Base-by-base conservation (phyloP, 2,113 vertebrate species). In the Chloropsis hardwickii region DNA sequence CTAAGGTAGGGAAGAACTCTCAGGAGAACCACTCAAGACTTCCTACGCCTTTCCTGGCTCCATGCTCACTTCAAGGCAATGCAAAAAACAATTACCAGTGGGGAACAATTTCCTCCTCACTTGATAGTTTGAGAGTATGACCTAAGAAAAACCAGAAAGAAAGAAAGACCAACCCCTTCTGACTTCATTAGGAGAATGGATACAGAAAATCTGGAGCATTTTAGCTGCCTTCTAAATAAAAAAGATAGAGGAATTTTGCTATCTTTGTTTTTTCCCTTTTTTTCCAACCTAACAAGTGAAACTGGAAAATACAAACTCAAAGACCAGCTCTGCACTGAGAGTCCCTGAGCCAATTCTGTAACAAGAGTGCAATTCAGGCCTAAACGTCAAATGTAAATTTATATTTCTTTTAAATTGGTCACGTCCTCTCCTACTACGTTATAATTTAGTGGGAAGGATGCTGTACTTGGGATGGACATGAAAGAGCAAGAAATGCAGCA, bases 381-480 rank as follows among this genome's bases (percentile, higher is more conserved):
- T 84, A 93, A 86, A 92, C 27, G 11, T 67, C 90, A 81, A 57
- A 82, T 47, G 35, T 65, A 92, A 89, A 72, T 73, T 80, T 77
- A 82, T 80, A 82, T 96, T 92, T 92, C 42, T 88, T 80, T 83
- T 44, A 62, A 42, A 27, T 29, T 33, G 56, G 72, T 86, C 89
- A 84, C 16, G 0, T 88, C 86, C 69, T 95, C 48, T 53, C 37
- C 12, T 11, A 3, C 67, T 64, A 79, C 2, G 0, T 93, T 88
- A 47, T 90, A 86, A 81, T 88, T 94, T 86, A 93, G 51, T 88
- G 67, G 78, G 85, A 88, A 96, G 58, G 54, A 85, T 85, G 71
- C 45, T 77, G 81, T 70, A 44, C 87, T 91, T 86, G 74, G 57
- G 74, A 56, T 24, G 35, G 57, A 86, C n/a, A 54, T 81, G 60